Base-by-base conservation (phyloP, 2,113 vertebrate genomes). In the Agelaius tricolor region DNA sequence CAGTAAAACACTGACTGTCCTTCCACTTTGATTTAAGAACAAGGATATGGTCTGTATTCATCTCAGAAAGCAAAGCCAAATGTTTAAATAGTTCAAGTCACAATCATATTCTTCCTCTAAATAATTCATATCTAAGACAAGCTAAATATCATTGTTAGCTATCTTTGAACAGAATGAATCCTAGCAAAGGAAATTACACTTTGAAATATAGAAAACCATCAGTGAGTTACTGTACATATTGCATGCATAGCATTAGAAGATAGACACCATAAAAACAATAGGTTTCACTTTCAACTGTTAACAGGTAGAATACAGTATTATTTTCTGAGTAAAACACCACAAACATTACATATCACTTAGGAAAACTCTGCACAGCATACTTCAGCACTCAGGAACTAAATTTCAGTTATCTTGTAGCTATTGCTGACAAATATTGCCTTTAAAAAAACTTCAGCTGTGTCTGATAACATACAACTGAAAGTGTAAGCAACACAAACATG, bases 401-500 rank as follows among this genome's bases (percentile, higher is more conserved):
- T 47, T 79, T 90, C 59, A 43, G 61, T 90, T 75, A 73, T 65
- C 24, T 68, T 59, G 57, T 66, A 90, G 49, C 57, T 96, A 93
- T 63, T 95, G 94, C 83, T 93, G 88, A 95, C 73, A 96, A 96
- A 87, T 90, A 96, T 72, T 96, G 92, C 89, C 92, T 96, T 94
- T 37, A 78, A 84, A 77, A 85, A 87, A 52, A 61, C 46, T 93
- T 78, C 94, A 93, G 78, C 74, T 84, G 79, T 0, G 0, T 66
- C 37, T 31, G 47, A 8, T 39, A 78, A 68, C 44, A 90, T 27
- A 90, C 65, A 88, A 86, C 52, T 65, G 54, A 95, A 77, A 27
- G 15, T 39, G 37, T 67, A 92, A 86, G 59, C 44, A 94, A 92
- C 39, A 66, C 15, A 55, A 61, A 82, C 18, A 39, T 2, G 24